Evolutionary conservation across 1,140 invertebrate species (phyloP).

Genomic region (Potamilus streckersoni): DNA sequence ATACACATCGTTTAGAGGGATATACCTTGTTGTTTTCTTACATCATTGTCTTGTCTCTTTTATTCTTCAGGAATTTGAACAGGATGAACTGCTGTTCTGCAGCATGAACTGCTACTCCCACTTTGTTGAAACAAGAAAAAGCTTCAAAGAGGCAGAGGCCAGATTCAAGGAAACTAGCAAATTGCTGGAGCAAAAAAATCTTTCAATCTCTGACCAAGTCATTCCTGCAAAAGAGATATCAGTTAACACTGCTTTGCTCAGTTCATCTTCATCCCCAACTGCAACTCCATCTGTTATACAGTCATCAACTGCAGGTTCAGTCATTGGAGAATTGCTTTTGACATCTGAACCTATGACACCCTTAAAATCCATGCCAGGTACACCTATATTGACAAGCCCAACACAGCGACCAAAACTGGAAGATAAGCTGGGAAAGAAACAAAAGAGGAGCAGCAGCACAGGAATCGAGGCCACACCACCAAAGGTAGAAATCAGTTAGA

Average conservation of each 20-base stretch:
- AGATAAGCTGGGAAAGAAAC: constrained; percentile 31
- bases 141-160: constrained; percentile 68
- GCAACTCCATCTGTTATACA: constrained; percentile 9
- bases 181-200: constrained; percentile 47
- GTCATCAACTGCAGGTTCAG: constrained; percentile 9
- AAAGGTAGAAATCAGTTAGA: background rate
- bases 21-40: background rate
- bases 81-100: constrained; percentile 77
- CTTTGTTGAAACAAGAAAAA: constrained; percentile 73
- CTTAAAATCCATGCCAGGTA: constrained; percentile 39
- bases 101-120: constrained; percentile 87
- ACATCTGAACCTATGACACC: constrained; percentile 31
- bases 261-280: constrained; percentile 21
- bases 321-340: constrained; percentile 9
- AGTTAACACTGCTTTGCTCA: constrained; percentile 11
- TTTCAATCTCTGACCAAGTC: constrained; percentile 66
- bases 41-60: constrained; percentile 4
- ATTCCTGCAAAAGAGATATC: background rate
- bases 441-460: constrained; percentile 44
- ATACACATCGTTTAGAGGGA: too few species aligned
- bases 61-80: constrained; percentile 54
- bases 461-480: constrained; percentile 19
- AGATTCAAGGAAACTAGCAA: constrained; percentile 52
- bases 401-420: constrained; percentile 20
- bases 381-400: constrained; percentile 38